Percentiles rank a stretch among this genome's conserved stretches.
Conservation (phyloP, 2,113 vertebrate species). For the Heptranchias perlo region DNA sequence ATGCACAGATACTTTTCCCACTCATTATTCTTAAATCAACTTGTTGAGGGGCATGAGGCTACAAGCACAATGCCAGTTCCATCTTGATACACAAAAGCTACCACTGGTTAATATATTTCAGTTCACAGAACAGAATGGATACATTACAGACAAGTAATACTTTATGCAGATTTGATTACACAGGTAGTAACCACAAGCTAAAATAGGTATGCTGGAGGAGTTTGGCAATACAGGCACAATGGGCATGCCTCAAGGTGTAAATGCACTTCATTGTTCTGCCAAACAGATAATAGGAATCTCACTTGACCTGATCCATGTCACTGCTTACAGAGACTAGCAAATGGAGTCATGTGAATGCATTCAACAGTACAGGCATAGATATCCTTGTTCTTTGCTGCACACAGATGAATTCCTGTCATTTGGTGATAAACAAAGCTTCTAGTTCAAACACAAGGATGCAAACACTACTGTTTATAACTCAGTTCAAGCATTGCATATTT, state of each 20-base stretch:
- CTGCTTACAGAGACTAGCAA: background rate
- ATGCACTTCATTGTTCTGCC: background rate
- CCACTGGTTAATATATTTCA: background rate
- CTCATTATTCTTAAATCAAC: background rate
- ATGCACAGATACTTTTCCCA: background rate
- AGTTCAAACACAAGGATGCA: background rate
- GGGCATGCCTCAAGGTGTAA: background rate
- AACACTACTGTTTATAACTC: background rate
- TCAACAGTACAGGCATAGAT: background rate
- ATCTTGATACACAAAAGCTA: background rate
- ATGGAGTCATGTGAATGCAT: background rate
- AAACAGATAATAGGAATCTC: conserved; percentile 2
- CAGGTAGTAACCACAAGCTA: too few relatives aligned
- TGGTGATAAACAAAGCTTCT: background rate
- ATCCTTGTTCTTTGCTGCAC: background rate
- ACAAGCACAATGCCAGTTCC: background rate
- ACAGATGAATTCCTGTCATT: background rate
- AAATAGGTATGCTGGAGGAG: background rate
- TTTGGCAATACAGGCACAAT: background rate
- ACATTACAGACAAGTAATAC: background rate
- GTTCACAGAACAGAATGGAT: background rate
- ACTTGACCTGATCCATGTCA: background rate
- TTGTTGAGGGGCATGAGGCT: background rate
- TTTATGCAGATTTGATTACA: background rate
- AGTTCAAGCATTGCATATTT: background rate